phyloP scores from a whole-genome alignment of 2,797 vertebrate genomes.

The Eospalax fontanierii region DNA sequence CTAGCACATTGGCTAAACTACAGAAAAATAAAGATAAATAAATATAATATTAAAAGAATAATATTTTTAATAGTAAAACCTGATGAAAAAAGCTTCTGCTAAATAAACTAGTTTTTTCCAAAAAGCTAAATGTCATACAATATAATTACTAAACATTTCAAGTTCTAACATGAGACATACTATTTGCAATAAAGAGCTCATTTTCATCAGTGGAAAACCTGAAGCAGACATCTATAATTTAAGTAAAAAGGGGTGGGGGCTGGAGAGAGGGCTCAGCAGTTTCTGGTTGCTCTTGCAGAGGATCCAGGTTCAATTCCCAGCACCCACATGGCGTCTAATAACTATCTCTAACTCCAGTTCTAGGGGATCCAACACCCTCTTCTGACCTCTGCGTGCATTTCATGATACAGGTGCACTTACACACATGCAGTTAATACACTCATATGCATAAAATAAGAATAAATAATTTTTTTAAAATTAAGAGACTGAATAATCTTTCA shows the following conservation, averaged over 20 bases:
- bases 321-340: too few species aligned
- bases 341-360: background rate
- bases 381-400: too few species aligned
- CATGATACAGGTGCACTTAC: too few species aligned
- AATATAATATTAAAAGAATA: background rate
- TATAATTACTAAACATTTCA: background rate
- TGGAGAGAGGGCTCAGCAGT: background rate
- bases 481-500: background rate
- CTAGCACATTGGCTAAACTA: background rate
- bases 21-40: constrained; percentile 22
- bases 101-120: background rate
- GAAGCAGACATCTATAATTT: too few species aligned
- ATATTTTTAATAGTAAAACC: background rate
- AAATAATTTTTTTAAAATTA: too few species aligned
- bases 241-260: background rate
- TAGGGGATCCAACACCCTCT: too few species aligned
- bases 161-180: constrained; percentile 23
- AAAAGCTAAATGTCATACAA: constrained; percentile 33
- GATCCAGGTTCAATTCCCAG: background rate
- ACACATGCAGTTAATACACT: too few species aligned
- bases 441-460: too few species aligned
- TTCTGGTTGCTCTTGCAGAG: background rate
- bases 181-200: constrained; percentile 9
- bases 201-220: background rate
- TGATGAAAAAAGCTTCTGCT: constrained; percentile 35